These are phyloP conservation scores for Redunca redunca DNA, from an alignment of 2,113 vertebrate species.

Conservation along the genomic window DNA sequence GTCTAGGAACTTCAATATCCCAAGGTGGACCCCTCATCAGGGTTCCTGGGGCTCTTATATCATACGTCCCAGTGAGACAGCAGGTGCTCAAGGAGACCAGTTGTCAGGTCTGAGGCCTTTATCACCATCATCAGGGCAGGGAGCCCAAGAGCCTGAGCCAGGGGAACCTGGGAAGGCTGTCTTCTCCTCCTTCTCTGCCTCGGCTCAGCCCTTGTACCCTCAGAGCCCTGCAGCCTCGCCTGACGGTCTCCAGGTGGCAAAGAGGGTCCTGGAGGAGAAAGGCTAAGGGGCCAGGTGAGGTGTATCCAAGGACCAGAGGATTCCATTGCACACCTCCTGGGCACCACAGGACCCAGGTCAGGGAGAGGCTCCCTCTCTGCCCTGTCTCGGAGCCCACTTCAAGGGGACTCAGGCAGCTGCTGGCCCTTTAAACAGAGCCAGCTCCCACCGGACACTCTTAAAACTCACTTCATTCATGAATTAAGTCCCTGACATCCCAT, in stretches of 20 bases:
- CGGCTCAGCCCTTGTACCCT: not conserved
- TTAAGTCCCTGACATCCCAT: conserved; percentile 86
- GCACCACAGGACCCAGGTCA: not conserved
- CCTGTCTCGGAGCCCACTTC: not conserved
- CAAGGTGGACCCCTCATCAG: not conserved
- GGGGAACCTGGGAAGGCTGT: not conserved
- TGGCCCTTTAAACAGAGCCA: conserved; percentile 67
- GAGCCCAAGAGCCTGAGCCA: not conserved
- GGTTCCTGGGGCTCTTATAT: not conserved
- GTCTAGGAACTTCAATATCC: not conserved
- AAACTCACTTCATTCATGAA: conserved; percentile 85
- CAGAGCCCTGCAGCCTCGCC: not conserved
- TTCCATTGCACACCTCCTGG: not conserved
- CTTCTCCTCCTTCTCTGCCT: not conserved
- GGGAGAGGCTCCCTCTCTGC: not conserved
- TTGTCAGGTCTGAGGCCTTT: not conserved
- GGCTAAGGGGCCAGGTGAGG: not conserved
- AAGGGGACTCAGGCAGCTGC: not conserved
- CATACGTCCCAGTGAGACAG: not conserved
- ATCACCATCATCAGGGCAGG: not conserved
- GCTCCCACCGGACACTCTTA: conserved; percentile 72
- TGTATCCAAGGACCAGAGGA: not conserved
- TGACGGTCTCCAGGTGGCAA: not conserved
- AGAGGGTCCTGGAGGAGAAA: not conserved
- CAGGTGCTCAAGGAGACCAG: not conserved